Evolutionary conservation across 2,113 vertebrate genomes (phyloP).

Genomic region (Zootoca vivipara): DNA sequence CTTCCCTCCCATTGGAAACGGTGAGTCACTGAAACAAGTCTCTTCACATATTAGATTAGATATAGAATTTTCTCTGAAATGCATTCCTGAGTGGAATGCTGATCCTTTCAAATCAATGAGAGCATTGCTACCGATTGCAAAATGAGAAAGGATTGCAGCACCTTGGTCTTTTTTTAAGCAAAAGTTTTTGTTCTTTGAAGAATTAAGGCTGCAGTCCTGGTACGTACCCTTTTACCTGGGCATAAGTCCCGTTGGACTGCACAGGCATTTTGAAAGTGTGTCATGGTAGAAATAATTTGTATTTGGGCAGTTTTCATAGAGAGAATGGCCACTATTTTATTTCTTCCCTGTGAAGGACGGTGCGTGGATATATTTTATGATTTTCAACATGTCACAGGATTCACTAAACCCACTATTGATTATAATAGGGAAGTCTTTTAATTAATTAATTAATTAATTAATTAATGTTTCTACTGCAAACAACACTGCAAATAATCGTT

Average conservation of each 20-base stretch:
- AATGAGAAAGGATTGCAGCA: background rate
- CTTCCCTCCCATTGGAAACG: too few relatives aligned
- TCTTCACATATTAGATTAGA: background rate
- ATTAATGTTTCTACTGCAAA: background rate
- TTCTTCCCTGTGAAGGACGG: background rate
- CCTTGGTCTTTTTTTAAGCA: background rate
- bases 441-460: background rate
- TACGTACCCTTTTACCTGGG: too few relatives aligned
- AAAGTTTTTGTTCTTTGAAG: background rate
- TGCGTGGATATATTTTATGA: conserved; percentile 3
- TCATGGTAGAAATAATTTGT: conserved; percentile 7
- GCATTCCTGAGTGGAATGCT: too few relatives aligned
- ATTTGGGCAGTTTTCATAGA: background rate
- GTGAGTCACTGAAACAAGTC: background rate
- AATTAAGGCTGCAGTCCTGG: background rate
- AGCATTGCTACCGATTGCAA: background rate
- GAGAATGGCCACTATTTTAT: background rate
- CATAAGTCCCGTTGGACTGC: too few relatives aligned
- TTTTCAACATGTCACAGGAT: background rate
- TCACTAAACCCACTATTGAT: background rate
- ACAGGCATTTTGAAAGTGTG: background rate
- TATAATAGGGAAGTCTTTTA: background rate
- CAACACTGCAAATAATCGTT: background rate
- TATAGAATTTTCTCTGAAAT: background rate
- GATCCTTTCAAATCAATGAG: background rate